Percentiles rank a stretch among this genome's conserved stretches.
These are phyloP conservation scores for Ciconia boyciana DNA, from an alignment of 2,113 vertebrate genomes.

Conservation along the genomic window DNA sequence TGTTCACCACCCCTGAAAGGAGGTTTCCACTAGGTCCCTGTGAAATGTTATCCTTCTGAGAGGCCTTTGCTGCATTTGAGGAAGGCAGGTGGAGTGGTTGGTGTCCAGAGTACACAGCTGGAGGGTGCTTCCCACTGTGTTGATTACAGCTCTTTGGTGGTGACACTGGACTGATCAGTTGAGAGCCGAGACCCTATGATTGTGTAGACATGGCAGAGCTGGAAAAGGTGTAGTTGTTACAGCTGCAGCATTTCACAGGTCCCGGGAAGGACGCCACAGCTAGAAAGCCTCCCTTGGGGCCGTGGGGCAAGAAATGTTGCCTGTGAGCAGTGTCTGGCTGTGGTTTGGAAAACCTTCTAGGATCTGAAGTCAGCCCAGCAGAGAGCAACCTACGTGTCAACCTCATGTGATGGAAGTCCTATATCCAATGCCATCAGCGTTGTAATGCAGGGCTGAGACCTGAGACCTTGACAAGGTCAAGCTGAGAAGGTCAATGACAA, in stretches of 20 bases:
- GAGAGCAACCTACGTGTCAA: neutral
- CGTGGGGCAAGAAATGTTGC: neutral
- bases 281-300: neutral
- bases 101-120: neutral
- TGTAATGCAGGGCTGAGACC: neutral
- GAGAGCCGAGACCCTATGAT: neutral
- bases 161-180: neutral
- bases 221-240: neutral
- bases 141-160: neutral
- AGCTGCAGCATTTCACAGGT: neutral
- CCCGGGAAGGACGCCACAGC: neutral
- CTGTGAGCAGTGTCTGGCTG: neutral
- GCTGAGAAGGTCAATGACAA: too few relatives aligned
- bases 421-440: accelerated
- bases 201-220: neutral
- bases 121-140: neutral
- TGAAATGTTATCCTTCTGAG: neutral
- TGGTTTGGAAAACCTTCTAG: neutral
- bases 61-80: neutral
- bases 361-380: neutral
- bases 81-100: neutral
- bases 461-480: too few relatives aligned
- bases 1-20: neutral
- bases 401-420: neutral
- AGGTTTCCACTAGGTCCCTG: neutral